These are phyloP conservation scores for Apodemus agrarius DNA, from an alignment of 2,797 vertebrate species.

Conservation along the genomic window DNA sequence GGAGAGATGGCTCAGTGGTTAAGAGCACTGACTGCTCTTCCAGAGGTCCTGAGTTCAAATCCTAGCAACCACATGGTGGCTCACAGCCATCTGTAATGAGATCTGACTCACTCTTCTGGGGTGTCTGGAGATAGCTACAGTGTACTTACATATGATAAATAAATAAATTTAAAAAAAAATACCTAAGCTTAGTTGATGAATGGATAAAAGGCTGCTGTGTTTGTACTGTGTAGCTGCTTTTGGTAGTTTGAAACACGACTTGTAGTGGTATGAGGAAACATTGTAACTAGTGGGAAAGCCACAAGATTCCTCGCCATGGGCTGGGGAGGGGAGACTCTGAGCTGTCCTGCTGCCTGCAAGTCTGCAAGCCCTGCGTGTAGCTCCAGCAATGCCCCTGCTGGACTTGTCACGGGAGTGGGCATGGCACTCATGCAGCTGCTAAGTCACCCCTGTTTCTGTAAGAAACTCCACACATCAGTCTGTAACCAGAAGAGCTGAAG, in stretches of 20 bases:
- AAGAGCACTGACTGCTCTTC: too few species aligned
- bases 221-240: background rate
- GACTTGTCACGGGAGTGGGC: background rate
- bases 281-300: background rate
- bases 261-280: background rate
- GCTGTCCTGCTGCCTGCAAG: background rate
- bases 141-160: too few species aligned
- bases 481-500: background rate
- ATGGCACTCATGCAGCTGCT: background rate
- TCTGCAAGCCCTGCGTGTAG: background rate
- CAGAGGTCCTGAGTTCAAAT: too few species aligned
- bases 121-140: too few species aligned
- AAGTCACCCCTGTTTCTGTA: background rate
- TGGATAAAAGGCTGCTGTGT: background rate
- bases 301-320: background rate
- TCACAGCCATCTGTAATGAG: too few species aligned
- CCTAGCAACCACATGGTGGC: too few species aligned
- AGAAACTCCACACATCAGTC: background rate
- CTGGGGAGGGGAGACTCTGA: background rate
- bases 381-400: background rate
- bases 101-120: too few species aligned
- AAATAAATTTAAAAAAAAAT: too few species aligned
- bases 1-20: too few species aligned
- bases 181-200: background rate
- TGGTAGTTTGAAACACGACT: background rate